Evolutionary conservation across 2,888 invertebrate species (phyloP).

Genomic region (Amorpha juglandis): DNA sequence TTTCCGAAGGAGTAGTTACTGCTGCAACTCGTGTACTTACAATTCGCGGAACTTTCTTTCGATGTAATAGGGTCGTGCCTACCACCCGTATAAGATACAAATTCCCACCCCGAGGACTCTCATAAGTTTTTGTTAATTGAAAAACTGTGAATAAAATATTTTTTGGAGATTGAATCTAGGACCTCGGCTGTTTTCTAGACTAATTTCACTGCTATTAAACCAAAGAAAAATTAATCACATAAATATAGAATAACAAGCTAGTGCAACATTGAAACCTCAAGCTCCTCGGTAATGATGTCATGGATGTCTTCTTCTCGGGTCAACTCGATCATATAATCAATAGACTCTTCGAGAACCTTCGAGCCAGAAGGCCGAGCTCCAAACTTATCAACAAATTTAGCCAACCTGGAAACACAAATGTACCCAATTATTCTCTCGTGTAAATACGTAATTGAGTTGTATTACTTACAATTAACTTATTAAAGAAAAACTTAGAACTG

Average conservation of each 20-base stretch:
- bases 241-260: neutral
- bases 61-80: too few relatives aligned
- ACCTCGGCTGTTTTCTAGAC: too few relatives aligned
- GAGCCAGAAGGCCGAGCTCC: conserved; percentile 87
- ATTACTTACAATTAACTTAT: neutral
- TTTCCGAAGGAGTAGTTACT: too few relatives aligned
- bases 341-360: conserved; percentile 85
- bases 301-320: conserved; percentile 60
- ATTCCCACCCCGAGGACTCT: too few relatives aligned
- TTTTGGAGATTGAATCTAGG: too few relatives aligned
- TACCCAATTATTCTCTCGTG: neutral
- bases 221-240: neutral
- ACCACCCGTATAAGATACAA: too few relatives aligned
- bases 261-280: conserved; percentile 59
- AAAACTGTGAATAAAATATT: too few relatives aligned
- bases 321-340: conserved; percentile 86
- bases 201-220: neutral
- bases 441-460: conserved; percentile 9
- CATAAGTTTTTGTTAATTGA: too few relatives aligned
- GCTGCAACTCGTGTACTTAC: too few relatives aligned
- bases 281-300: conserved; percentile 89
- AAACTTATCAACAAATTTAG: conserved; percentile 82
- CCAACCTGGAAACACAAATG: conserved; percentile 58
- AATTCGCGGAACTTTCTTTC: too few relatives aligned
- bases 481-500: neutral